These are phyloP conservation scores for Phragmatobia fuliginosa DNA, from an alignment of 2,888 invertebrate genomes.

Conservation along the genomic window DNA sequence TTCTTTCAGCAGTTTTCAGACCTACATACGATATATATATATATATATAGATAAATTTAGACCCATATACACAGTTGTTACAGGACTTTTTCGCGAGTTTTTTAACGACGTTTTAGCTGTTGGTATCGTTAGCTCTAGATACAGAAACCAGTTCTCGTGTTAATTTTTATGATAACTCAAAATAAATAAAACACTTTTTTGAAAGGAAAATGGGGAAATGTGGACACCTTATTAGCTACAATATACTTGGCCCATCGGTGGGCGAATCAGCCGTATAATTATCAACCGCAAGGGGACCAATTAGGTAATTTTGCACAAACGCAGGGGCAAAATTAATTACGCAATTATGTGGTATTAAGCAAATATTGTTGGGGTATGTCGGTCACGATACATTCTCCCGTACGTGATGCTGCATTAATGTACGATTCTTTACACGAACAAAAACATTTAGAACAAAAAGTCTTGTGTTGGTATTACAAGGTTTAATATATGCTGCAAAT, in stretches of 20 bases:
- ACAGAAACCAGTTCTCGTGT: background rate
- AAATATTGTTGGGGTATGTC: slow-evolving; percentile 9
- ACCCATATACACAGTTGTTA: too few relatives aligned
- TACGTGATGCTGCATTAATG: background rate
- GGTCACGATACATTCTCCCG: slow-evolving; percentile 7
- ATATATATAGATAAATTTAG: background rate
- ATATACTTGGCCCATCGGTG: slow-evolving; percentile 17
- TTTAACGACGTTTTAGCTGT: too few relatives aligned
- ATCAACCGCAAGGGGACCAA: slow-evolving; percentile 45
- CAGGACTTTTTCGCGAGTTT: too few relatives aligned
- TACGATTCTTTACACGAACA: background rate
- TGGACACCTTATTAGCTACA: slow-evolving; percentile 6
- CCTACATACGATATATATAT: too few relatives aligned
- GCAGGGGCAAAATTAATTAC: slow-evolving; percentile 42
- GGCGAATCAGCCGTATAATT: slow-evolving; percentile 43
- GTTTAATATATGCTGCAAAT: background rate
- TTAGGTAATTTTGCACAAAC: slow-evolving; percentile 45
- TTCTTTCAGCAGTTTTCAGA: background rate
- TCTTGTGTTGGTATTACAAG: too few relatives aligned
- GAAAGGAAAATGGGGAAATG: background rate
- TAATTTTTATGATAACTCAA: background rate
- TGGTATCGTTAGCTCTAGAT: too few relatives aligned
- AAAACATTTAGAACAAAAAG: background rate
- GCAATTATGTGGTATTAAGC: slow-evolving; percentile 31
- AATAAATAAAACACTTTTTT: background rate